Evolutionary conservation across 2,888 invertebrate genomes (phyloP).

Genomic region (Drosophila sordidapex): DNA sequence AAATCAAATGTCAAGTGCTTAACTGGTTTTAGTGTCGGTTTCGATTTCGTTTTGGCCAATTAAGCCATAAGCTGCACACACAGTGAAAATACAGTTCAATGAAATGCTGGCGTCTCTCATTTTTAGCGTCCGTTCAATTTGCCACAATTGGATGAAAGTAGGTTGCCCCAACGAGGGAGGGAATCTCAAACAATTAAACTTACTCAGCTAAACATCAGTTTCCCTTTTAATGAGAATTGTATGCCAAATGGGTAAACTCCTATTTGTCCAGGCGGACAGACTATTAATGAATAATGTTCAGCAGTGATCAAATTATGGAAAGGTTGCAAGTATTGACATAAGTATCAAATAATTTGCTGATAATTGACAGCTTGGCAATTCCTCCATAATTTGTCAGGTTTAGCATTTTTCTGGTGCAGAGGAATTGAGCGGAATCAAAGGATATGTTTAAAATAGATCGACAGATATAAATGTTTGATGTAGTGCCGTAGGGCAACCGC

Average conservation of each 20-base stretch:
- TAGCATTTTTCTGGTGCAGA: neutral
- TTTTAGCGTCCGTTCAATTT: neutral
- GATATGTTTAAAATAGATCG: neutral
- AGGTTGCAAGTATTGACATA: neutral
- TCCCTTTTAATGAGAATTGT: neutral
- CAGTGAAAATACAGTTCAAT: conserved; percentile 66
- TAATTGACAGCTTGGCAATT: neutral
- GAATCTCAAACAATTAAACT: neutral
- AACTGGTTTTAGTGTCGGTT: conserved; percentile 47
- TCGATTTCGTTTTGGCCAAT: conserved; percentile 68
- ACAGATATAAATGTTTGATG: neutral
- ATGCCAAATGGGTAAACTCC: neutral
- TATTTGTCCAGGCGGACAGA: neutral
- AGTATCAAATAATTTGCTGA: neutral
- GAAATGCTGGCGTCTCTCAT: conserved; percentile 46
- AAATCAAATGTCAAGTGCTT: conserved; percentile 56
- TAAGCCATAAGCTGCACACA: conserved; percentile 59
- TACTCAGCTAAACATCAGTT: neutral
- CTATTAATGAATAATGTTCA: neutral
- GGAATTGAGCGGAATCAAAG: neutral
- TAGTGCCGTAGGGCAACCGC: neutral
- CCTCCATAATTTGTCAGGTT: neutral
- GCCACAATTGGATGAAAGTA: neutral
- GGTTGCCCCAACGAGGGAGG: neutral
- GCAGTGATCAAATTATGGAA: neutral